Evolutionary conservation across 2,888 invertebrate species (phyloP).

Genomic region (Myopa tessellatipennis): DNA sequence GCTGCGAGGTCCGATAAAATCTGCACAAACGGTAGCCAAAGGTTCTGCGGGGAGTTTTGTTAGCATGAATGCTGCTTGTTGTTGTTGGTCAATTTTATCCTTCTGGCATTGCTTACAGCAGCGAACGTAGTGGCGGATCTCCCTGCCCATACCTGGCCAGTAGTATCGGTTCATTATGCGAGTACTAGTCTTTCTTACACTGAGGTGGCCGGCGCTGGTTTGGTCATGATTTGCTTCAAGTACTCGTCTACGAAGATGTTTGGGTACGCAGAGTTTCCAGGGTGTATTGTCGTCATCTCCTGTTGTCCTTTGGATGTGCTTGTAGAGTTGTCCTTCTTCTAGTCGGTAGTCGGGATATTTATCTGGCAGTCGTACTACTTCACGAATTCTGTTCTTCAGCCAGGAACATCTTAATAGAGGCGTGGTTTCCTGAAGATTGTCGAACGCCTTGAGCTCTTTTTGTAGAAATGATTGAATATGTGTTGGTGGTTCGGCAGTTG

Average conservation of each 20-base stretch:
- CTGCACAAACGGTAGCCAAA: constrained; percentile 1
- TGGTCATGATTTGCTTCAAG: constrained; percentile 21
- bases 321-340: background rate
- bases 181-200: too few relatives aligned
- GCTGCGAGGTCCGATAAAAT: background rate
- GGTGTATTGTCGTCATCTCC: constrained; percentile 6
- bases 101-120: too few relatives aligned
- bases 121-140: too few relatives aligned
- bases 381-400: background rate
- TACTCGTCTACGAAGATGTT: background rate
- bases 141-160: too few relatives aligned
- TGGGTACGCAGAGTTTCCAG: constrained; percentile 26
- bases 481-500: background rate
- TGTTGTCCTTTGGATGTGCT: background rate
- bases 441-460: background rate
- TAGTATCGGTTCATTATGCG: too few relatives aligned
- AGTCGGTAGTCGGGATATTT: constrained; percentile 16
- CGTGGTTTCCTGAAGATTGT: background rate
- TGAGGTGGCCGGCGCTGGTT: constrained; percentile 12
- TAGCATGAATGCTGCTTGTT: too few relatives aligned
- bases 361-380: background rate
- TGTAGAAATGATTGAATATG: background rate
- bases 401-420: constrained; percentile 30
- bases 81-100: too few relatives aligned
- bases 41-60: too few relatives aligned